These are phyloP conservation scores for Melanotaenia boesemani DNA, from an alignment of 2,797 vertebrate genomes.

Conservation along the genomic window DNA sequence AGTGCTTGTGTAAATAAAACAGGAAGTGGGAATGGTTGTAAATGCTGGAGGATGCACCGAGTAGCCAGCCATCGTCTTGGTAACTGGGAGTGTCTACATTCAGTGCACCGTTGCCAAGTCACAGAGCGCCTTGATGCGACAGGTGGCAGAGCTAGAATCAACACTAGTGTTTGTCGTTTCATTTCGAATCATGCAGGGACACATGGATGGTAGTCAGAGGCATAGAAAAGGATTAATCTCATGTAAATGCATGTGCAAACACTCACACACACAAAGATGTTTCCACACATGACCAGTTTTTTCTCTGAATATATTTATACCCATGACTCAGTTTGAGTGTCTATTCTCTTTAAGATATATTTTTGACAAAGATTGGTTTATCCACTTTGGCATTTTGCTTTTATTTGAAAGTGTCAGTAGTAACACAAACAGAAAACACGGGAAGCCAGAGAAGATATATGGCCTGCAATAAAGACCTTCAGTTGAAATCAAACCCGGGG, in stretches of 20 bases:
- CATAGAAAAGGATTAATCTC: slow-evolving; percentile 24
- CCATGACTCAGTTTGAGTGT: slow-evolving; percentile 10
- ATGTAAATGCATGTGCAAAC: slow-evolving; percentile 22
- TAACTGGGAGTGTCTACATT: slow-evolving; percentile 71
- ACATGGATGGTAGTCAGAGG: slow-evolving; percentile 10
- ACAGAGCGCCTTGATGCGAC: slow-evolving; percentile 51
- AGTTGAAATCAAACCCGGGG: background rate
- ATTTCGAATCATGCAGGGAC: slow-evolving; percentile 39
- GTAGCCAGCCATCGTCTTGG: slow-evolving; percentile 52
- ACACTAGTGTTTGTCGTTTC: slow-evolving; percentile 62
- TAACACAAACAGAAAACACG: background rate
- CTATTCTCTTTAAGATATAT: slow-evolving; percentile 11
- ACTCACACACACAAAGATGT: slow-evolving; percentile 21
- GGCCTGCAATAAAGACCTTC: background rate
- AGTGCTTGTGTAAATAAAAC: slow-evolving; percentile 55
- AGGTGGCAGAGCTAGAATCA: slow-evolving; percentile 74
- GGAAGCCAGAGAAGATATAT: background rate
- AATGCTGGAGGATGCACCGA: slow-evolving; percentile 41
- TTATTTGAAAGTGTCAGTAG: background rate
- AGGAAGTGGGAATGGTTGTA: slow-evolving; percentile 57
- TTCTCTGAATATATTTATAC: slow-evolving; percentile 48
- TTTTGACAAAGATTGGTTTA: background rate
- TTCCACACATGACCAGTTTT: slow-evolving; percentile 21
- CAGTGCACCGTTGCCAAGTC: slow-evolving; percentile 60
- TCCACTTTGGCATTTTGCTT: background rate